Evolutionary conservation across 1,140 invertebrate species (phyloP).

Genomic region (Diplogasteroides magnus): DNA sequence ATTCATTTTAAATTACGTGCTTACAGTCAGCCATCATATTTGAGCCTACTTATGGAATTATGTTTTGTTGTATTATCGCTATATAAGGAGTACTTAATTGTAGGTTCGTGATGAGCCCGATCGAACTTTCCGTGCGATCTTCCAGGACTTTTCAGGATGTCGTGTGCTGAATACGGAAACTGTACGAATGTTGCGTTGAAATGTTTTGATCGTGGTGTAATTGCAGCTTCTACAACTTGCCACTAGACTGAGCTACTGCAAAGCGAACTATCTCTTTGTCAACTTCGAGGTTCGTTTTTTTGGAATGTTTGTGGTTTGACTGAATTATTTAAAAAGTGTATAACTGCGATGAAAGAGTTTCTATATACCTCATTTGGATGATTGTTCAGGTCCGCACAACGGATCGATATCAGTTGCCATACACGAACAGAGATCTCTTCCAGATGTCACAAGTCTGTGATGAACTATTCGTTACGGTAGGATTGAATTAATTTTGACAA

Average conservation of each 20-base stretch:
- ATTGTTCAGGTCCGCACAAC: constrained; percentile 31
- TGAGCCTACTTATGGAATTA: no score
- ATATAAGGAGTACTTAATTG: no score
- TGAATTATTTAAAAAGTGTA: no score
- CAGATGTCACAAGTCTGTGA: constrained; percentile 40
- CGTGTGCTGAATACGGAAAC: constrained; percentile 37
- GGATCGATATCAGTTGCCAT: constrained; percentile 40
- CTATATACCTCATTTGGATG: background rate
- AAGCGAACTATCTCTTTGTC: constrained; percentile 40
- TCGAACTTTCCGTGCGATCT: constrained; percentile 32
- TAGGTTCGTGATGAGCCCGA: constrained; percentile 34
- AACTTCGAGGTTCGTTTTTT: constrained; percentile 31
- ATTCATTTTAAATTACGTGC: background rate
- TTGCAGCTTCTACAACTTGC: constrained; percentile 34
- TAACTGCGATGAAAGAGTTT: no score
- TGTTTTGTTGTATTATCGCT: no score
- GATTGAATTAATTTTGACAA: no score
- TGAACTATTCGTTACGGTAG: constrained; percentile 36
- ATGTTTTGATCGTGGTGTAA: constrained; percentile 2
- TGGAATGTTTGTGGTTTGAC: no score
- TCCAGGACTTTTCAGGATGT: constrained; percentile 38
- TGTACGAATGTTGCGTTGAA: constrained; percentile 11
- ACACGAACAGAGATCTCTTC: constrained; percentile 39
- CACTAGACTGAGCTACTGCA: constrained; percentile 32
- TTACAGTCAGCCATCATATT: no score